These are phyloP conservation scores for Lasioglossum vierecki DNA, from an alignment of 2,888 invertebrate genomes.

Conservation along the genomic window DNA sequence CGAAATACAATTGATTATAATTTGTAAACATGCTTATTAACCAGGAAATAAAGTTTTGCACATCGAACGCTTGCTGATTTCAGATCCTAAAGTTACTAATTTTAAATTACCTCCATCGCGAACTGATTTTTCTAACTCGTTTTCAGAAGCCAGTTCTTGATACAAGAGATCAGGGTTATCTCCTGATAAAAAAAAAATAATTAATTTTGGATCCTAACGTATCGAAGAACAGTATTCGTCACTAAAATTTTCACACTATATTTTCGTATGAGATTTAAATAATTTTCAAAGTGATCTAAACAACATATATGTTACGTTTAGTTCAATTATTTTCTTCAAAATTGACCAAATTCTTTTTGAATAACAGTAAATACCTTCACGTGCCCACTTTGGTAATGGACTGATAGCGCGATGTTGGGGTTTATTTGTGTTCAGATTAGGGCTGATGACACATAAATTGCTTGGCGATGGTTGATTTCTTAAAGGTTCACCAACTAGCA, in stretches of 20 bases:
- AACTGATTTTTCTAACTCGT: slow-evolving; percentile 79
- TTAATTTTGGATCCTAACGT: slow-evolving; percentile 40
- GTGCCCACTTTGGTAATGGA: slow-evolving; percentile 86
- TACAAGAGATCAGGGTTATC: slow-evolving; percentile 86
- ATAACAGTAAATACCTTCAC: slow-evolving; percentile 84
- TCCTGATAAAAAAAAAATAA: slow-evolving; percentile 82
- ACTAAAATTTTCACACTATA: slow-evolving; percentile 8
- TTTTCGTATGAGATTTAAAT: neutral
- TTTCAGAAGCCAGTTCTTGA: slow-evolving; percentile 85
- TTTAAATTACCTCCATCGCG: slow-evolving; percentile 78
- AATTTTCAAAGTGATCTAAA: slow-evolving; percentile 2
- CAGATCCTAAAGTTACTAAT: slow-evolving; percentile 31
- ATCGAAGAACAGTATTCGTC: neutral
- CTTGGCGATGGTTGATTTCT: slow-evolving; percentile 85
- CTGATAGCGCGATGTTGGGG: slow-evolving; percentile 84
- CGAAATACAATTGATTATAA: slow-evolving; percentile 30
- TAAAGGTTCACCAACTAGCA: slow-evolving; percentile 85
- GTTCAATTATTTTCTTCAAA: slow-evolving; percentile 3
- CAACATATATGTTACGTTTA: neutral
- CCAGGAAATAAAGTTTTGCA: slow-evolving; percentile 21
- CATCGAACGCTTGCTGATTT: slow-evolving; percentile 34
- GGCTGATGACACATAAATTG: slow-evolving; percentile 83
- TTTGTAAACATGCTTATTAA: slow-evolving; percentile 57
- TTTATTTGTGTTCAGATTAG: slow-evolving; percentile 78
- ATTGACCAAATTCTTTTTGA: slow-evolving; percentile 30